phyloP scores from a whole-genome alignment of 1,140 invertebrate genomes.

The Caenorhabditis tropicalis region DNA sequence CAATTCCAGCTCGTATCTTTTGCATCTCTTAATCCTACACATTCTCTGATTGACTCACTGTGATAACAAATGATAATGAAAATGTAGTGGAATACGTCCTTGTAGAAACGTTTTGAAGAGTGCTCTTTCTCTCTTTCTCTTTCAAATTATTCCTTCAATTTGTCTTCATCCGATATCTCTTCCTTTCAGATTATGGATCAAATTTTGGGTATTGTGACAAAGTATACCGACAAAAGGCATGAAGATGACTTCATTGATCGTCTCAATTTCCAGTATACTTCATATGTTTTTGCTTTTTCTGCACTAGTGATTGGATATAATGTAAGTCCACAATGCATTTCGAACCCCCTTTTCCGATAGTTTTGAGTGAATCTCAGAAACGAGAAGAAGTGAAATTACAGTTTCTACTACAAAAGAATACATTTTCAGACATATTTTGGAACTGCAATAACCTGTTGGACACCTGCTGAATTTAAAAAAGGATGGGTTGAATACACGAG shows the following conservation, averaged over 20 bases:
- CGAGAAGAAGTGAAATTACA: too few relatives aligned
- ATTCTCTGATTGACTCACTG: neutral
- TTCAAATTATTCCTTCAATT: neutral
- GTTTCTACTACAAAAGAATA: too few relatives aligned
- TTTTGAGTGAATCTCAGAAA: too few relatives aligned
- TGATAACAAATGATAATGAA: neutral
- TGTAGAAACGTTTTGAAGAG: neutral
- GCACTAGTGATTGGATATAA: constrained; percentile 49
- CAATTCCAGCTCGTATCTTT: constrained; percentile 17
- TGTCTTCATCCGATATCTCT: neutral
- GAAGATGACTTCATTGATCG: constrained; percentile 52
- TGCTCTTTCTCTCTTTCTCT: neutral
- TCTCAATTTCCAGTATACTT: constrained; percentile 46
- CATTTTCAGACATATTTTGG: constrained; percentile 50
- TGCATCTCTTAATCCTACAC: neutral
- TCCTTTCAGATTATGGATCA: neutral
- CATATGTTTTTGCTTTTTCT: constrained; percentile 49
- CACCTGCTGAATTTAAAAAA: constrained; percentile 47
- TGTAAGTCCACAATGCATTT: too few relatives aligned
- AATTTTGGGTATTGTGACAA: neutral
- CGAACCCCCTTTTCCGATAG: too few relatives aligned
- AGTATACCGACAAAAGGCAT: constrained; percentile 18
- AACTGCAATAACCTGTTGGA: constrained; percentile 47
- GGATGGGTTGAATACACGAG: constrained; percentile 49
- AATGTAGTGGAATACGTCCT: neutral